Conservation (phyloP, 2,888 invertebrate species). For the Tiliacea citrago region DNA sequence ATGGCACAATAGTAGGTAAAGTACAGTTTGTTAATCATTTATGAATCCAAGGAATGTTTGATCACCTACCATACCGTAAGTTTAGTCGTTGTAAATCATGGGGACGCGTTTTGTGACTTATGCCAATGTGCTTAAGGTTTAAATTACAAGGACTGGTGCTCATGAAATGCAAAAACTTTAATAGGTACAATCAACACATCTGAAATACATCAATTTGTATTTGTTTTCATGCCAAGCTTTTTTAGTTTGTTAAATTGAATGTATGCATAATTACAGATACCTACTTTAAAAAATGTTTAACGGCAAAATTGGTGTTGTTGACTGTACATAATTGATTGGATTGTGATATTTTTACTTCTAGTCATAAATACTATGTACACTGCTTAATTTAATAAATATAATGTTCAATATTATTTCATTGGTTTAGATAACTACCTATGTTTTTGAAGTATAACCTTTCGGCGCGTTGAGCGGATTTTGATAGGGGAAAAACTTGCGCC, state of each 20-base stretch:
- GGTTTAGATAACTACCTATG: no score
- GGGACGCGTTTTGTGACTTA: conserved; percentile 3
- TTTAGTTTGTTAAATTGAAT: conserved; percentile 38
- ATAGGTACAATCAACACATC: conserved; percentile 53
- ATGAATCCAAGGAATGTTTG: conserved; percentile 36
- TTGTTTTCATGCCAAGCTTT: conserved; percentile 35
- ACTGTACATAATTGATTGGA: conserved; percentile 71
- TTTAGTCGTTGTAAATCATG: conserved; percentile 16
- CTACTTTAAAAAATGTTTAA: conserved; percentile 37
- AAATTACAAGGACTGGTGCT: conserved; percentile 13
- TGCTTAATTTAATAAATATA: conserved; percentile 70
- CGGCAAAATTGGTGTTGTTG: conserved; percentile 60
- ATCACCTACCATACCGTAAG: conserved; percentile 13
- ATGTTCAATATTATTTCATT: conserved; percentile 57
- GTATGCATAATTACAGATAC: conserved; percentile 34
- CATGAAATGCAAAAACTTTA: conserved; percentile 27
- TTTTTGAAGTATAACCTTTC: neutral
- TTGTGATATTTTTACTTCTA: conserved; percentile 83
- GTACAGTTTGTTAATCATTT: conserved; percentile 39
- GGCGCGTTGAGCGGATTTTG: no score
- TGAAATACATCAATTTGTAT: conserved; percentile 29
- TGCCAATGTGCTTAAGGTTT: neutral
- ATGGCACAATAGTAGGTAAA: conserved; percentile 62
- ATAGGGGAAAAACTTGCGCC: no score
- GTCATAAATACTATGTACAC: conserved; percentile 67